phyloP scores from a whole-genome alignment of 2,113 vertebrate genomes.

The Mohoua ochrocephala region DNA sequence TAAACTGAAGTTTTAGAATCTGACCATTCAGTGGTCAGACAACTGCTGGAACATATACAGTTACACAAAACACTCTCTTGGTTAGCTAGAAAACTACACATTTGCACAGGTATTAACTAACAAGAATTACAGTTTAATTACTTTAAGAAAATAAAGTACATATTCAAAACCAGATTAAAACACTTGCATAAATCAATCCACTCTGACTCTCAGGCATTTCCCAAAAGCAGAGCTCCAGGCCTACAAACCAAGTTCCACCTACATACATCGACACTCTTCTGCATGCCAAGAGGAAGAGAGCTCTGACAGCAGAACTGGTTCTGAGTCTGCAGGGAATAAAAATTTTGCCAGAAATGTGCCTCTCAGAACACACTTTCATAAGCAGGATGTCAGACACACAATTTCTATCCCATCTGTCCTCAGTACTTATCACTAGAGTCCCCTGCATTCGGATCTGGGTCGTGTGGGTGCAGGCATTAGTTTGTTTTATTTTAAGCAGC shows the following conservation, averaged over 20 bases:
- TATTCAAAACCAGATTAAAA: neutral
- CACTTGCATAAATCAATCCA: neutral
- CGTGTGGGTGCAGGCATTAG: accelerated
- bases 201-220: neutral
- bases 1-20: neutral
- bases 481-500: neutral
- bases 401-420: neutral
- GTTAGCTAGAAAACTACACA: neutral
- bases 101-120: neutral
- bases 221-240: neutral
- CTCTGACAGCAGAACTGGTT: neutral
- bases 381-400: neutral
- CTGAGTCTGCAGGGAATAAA: neutral
- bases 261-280: neutral
- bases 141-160: neutral
- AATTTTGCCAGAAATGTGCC: neutral
- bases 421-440: neutral
- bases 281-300: neutral
- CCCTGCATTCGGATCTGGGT: neutral
- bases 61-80: neutral
- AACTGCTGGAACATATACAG: neutral
- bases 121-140: neutral
- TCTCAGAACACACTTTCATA: neutral
- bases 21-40: neutral
- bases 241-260: neutral